Evolutionary conservation across 2,113 vertebrate genomes (phyloP).

Genomic region (Dendropsophus ebraccatus): DNA sequence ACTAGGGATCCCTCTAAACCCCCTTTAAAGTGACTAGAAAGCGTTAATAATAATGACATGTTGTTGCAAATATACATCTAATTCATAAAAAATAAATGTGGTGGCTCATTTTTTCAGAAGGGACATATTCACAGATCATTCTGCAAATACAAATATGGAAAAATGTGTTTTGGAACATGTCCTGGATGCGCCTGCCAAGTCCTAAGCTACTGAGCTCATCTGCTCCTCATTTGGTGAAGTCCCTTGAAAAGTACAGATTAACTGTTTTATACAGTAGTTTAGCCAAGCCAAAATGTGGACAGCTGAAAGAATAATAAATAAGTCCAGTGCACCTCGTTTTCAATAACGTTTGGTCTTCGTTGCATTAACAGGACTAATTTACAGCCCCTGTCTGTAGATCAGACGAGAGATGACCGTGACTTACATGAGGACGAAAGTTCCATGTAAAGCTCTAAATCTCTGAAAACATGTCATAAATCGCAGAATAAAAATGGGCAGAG

Average conservation of each 20-base stretch:
- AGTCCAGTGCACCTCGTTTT: slow-evolving; percentile 6
- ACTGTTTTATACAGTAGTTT: slow-evolving; percentile 49
- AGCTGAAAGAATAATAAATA: slow-evolving; percentile 37
- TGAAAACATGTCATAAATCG: slow-evolving; percentile 18
- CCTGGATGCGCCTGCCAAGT: slow-evolving; percentile 12
- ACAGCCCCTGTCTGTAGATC: neutral
- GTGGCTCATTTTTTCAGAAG: slow-evolving; percentile 31
- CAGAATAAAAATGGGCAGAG: neutral
- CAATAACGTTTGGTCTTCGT: slow-evolving; percentile 9
- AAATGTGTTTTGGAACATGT: slow-evolving; percentile 52
- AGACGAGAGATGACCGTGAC: neutral
- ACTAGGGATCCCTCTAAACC: neutral
- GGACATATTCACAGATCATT: slow-evolving; percentile 41
- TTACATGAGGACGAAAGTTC: neutral
- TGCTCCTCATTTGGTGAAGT: slow-evolving; percentile 51
- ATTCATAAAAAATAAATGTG: slow-evolving; percentile 21
- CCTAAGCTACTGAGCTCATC: slow-evolving; percentile 55
- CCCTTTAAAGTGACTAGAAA: neutral
- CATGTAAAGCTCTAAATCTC: neutral
- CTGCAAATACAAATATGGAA: slow-evolving; percentile 55
- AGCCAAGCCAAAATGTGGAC: slow-evolving; percentile 33
- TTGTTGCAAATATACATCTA: neutral
- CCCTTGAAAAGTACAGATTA: slow-evolving; percentile 54
- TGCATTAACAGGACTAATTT: slow-evolving; percentile 14
- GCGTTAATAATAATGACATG: neutral